Percentiles rank a stretch among this genome's conserved stretches.
These are phyloP conservation scores for Aphelenchoides avenae DNA, from an alignment of 1,140 invertebrate genomes.

Conservation along the genomic window DNA sequence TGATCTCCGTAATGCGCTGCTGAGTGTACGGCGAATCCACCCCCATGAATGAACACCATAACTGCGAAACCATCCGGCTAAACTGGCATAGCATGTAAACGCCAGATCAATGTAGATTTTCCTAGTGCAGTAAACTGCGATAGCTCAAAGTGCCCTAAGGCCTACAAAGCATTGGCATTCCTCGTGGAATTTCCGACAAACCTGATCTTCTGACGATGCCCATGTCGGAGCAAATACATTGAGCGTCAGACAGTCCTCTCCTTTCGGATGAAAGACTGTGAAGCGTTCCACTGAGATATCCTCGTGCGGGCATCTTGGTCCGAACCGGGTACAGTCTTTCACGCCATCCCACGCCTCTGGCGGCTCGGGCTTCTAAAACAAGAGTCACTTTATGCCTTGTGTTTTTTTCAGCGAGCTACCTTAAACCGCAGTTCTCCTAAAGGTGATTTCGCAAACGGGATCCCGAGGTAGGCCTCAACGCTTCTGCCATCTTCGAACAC, in stretches of 20 bases:
- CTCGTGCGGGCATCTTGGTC: slow-evolving; percentile 30
- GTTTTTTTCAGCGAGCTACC: slow-evolving; percentile 22
- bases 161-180: slow-evolving; percentile 3
- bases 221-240: slow-evolving; percentile 29
- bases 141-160: not conserved
- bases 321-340: slow-evolving; percentile 30
- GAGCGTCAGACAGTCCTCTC: slow-evolving; percentile 63
- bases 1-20: slow-evolving; percentile 88
- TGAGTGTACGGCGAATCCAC: slow-evolving; percentile 87
- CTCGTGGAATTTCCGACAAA: not conserved
- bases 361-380: slow-evolving; percentile 32
- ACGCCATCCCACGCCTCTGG: slow-evolving; percentile 29
- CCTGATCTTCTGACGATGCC: slow-evolving; percentile 4
- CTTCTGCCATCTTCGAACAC: slow-evolving; percentile 8
- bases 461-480: slow-evolving; percentile 36
- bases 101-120: too few relatives aligned
- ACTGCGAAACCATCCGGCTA: slow-evolving; percentile 69
- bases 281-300: slow-evolving; percentile 35
- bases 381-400: not conserved
- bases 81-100: too few relatives aligned
- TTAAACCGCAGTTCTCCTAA: slow-evolving; percentile 33
- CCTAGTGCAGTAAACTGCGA: too few relatives aligned
- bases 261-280: slow-evolving; percentile 9
- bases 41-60: slow-evolving; percentile 91
- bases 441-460: slow-evolving; percentile 39